A percentile compares a stretch with the other conserved stretches of the same genome.
Conservation (phyloP, 1,140 invertebrate species). For the Littorina saxatilis region DNA sequence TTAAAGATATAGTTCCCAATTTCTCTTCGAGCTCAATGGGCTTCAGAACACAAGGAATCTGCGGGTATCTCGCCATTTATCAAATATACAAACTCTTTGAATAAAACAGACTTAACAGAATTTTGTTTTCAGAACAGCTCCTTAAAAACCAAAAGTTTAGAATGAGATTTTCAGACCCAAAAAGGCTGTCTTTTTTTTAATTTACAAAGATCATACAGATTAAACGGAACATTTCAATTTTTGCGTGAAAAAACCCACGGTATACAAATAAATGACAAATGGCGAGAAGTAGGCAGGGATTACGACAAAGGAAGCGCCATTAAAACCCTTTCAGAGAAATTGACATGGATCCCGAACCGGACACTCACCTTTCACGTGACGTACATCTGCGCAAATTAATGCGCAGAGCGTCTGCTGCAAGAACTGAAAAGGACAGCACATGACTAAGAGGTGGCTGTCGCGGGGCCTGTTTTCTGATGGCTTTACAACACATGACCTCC, state of each 20-base stretch:
- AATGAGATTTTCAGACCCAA: too few species aligned
- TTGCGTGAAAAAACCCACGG: too few species aligned
- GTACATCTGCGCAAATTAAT: constrained; percentile 23
- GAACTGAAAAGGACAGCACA: constrained; percentile 32
- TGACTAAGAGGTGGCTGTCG: neutral
- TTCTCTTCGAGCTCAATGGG: constrained; percentile 1
- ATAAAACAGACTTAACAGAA: too few species aligned
- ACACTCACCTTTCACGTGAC: constrained; percentile 37
- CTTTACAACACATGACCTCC: too few species aligned
- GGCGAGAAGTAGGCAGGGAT: neutral
- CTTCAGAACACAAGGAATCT: neutral
- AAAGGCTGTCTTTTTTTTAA: too few species aligned
- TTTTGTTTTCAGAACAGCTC: too few species aligned
- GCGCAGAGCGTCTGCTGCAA: constrained; percentile 36
- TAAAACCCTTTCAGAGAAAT: neutral
- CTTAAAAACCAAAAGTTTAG: too few species aligned
- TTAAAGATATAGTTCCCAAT: constrained; percentile 34
- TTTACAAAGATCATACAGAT: too few species aligned
- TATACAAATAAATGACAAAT: too few species aligned
- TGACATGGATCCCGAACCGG: constrained; percentile 22
- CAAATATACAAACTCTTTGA: neutral
- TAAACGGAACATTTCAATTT: too few species aligned
- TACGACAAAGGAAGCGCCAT: constrained; percentile 12
- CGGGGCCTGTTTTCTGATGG: too few species aligned
- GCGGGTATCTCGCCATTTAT: neutral